Conservation (phyloP, 1,140 invertebrate genomes). For the Wiebesia pumilae region DNA sequence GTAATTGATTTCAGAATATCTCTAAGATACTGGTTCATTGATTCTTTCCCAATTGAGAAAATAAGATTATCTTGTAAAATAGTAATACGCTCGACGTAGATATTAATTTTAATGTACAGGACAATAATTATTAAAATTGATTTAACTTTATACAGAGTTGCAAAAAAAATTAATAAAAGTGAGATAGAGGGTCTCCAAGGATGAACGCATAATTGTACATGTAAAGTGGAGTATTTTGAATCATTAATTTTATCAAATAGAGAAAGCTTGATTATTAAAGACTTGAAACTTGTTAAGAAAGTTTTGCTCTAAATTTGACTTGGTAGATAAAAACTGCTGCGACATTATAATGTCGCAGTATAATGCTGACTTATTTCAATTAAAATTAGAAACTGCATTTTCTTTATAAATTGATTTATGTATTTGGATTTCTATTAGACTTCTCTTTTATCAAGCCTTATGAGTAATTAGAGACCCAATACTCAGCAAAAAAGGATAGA, state of each 20-base stretch:
- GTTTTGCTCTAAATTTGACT: neutral
- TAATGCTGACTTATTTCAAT: too few species aligned
- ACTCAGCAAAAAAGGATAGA: neutral
- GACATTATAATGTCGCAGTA: neutral
- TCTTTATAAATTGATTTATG: neutral
- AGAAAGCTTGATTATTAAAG: neutral
- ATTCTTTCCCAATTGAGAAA: neutral
- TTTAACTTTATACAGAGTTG: neutral
- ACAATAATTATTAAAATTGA: neutral
- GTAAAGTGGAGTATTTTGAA: neutral
- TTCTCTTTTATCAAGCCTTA: neutral
- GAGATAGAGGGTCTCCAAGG: neutral
- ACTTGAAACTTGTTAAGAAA: neutral
- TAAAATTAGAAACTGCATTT: neutral
- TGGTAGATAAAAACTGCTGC: neutral
- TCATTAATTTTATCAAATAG: neutral
- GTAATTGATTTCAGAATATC: neutral
- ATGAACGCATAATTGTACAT: neutral
- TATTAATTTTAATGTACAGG: neutral
- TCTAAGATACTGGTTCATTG: constrained; percentile 26
- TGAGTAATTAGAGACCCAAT: neutral
- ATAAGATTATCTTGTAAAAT: neutral
- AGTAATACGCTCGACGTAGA: neutral
- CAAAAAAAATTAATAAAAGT: neutral
- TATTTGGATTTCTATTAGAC: neutral